phyloP scores from a whole-genome alignment of 53 echinoderm and acorn worm species.

The Stichopus horrens region DNA sequence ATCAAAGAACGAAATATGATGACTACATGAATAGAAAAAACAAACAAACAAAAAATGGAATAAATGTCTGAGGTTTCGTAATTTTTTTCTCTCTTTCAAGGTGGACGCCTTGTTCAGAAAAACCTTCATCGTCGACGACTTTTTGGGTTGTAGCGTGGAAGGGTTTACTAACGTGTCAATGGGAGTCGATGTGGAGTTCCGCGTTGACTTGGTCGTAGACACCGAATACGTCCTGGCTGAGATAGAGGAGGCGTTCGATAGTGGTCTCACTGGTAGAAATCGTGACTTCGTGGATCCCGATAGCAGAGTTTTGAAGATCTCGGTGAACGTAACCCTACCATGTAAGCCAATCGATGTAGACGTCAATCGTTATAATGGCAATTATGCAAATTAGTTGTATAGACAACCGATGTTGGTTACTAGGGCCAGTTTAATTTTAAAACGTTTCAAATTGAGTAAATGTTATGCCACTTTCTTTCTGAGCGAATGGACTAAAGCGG shows the following conservation, averaged over 20 bases:
- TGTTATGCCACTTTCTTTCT: too few relatives aligned
- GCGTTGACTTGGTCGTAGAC: slow-evolving; percentile 34
- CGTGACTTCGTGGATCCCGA: slow-evolving; percentile 51
- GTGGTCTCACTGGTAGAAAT: slow-evolving; percentile 49
- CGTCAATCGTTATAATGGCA: too few relatives aligned
- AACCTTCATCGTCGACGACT: slow-evolving; percentile 28
- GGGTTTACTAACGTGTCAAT: slow-evolving; percentile 8
- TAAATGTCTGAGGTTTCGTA: neutral
- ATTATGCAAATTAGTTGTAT: too few relatives aligned
- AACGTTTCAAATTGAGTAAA: too few relatives aligned
- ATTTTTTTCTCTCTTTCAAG: neutral
- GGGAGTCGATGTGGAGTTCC: slow-evolving; percentile 49
- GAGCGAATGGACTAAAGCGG: too few relatives aligned
- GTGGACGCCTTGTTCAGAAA: slow-evolving; percentile 35
- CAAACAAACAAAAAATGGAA: too few relatives aligned
- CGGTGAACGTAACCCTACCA: slow-evolving; percentile 42
- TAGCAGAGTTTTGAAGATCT: slow-evolving; percentile 49
- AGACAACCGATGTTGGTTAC: too few relatives aligned
- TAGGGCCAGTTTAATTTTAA: too few relatives aligned
- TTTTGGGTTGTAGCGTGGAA: slow-evolving; percentile 42
- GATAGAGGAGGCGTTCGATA: slow-evolving; percentile 39
- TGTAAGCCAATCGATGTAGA: neutral
- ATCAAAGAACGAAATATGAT: too few relatives aligned
- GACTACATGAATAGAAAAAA: too few relatives aligned
- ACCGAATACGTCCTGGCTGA: slow-evolving; percentile 20